Conservation (phyloP, 2,113 vertebrate genomes). For the Thamnaconus septentrionalis region DNA sequence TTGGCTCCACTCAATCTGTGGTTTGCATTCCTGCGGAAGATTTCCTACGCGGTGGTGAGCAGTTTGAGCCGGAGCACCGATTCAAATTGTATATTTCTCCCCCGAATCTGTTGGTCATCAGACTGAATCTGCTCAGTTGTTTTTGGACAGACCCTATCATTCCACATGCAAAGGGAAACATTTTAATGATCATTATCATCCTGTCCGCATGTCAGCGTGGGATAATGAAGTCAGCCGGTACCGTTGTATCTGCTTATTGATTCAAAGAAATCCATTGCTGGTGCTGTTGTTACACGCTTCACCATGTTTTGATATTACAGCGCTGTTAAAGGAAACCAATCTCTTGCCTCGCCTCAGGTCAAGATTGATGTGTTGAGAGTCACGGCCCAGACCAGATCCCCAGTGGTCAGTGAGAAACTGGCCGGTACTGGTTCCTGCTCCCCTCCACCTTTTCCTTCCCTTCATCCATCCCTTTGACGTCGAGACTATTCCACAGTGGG, state of each 20-base stretch:
- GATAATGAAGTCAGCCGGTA: constrained; percentile 45
- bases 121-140: constrained; percentile 39
- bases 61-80: constrained; percentile 43
- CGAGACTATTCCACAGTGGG: constrained; percentile 53
- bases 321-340: constrained; percentile 53
- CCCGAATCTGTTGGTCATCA: constrained; percentile 48
- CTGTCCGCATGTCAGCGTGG: constrained; percentile 41
- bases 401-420: constrained; percentile 36
- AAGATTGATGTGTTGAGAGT: constrained; percentile 63
- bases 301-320: constrained; percentile 58
- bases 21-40: constrained; percentile 60
- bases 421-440: constrained; percentile 29
- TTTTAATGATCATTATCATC: constrained; percentile 36
- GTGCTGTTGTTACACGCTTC: constrained; percentile 39
- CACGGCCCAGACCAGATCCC: constrained; percentile 54
- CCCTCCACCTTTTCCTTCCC: constrained; percentile 42
- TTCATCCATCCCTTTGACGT: constrained; percentile 37
- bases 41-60: constrained; percentile 49
- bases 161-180: constrained; percentile 53
- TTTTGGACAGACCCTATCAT: constrained; percentile 49
- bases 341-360: constrained; percentile 49
- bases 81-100: constrained; percentile 47
- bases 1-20: constrained; percentile 41
- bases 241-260: constrained; percentile 53
- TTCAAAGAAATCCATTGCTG: constrained; percentile 44